Conservation (phyloP, 2,797 vertebrate genomes). For the Spinibarbus caldwelli region DNA sequence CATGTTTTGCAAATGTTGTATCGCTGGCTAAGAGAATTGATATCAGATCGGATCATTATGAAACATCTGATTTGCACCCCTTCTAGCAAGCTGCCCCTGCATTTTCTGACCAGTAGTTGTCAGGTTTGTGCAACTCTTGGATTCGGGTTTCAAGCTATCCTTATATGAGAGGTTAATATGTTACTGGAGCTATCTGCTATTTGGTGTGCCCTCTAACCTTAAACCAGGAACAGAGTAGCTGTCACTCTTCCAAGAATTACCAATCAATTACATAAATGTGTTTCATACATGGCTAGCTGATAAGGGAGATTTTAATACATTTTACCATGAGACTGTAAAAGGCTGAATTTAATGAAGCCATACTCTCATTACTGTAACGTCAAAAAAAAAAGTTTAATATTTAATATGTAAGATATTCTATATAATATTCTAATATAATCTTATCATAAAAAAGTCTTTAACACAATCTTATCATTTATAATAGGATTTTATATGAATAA, state of each 20-base stretch:
- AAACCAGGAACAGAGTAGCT: slow-evolving; percentile 46
- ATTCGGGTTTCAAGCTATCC: slow-evolving; percentile 47
- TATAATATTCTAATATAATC: neutral
- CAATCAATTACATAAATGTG: slow-evolving; percentile 1
- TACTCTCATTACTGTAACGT: too few relatives aligned
- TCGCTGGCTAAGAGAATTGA: too few relatives aligned
- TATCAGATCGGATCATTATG: neutral
- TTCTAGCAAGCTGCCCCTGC: too few relatives aligned
- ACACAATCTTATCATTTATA: too few relatives aligned
- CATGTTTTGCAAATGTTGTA: neutral
- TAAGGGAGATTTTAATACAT: neutral
- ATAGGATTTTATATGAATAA: neutral
- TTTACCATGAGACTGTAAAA: neutral
- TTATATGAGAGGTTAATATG: slow-evolving; percentile 50
- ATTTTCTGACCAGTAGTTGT: slow-evolving; percentile 52
- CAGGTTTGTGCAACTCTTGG: slow-evolving; percentile 30
- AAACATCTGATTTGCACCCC: too few relatives aligned
- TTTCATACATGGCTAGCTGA: neutral
- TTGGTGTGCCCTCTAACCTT: slow-evolving; percentile 66
- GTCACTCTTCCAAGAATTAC: neutral
- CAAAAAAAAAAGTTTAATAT: too few relatives aligned
- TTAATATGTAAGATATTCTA: neutral
- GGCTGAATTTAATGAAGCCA: neutral
- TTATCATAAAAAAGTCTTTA: too few relatives aligned
- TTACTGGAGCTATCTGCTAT: slow-evolving; percentile 60